Percentiles rank a stretch among this genome's conserved stretches.
Conservation (phyloP, 2,113 vertebrate genomes). For the Oenanthe oenanthe region DNA sequence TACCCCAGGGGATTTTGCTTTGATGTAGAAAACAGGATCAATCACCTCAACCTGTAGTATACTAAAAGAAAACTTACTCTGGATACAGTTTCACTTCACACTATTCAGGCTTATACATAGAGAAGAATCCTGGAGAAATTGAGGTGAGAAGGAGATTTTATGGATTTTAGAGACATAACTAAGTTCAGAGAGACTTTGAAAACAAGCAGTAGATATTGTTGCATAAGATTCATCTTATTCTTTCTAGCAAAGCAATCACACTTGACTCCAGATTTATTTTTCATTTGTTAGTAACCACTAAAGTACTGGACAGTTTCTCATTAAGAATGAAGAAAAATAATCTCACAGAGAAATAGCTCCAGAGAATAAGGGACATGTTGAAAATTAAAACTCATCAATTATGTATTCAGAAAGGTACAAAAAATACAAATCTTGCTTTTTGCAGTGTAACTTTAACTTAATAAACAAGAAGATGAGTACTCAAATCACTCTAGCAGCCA, state of each 20-base stretch:
- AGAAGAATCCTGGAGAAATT: neutral
- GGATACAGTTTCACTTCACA: neutral
- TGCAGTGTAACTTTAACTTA: neutral
- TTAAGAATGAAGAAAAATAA: neutral
- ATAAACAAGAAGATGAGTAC: neutral
- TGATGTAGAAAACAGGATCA: neutral
- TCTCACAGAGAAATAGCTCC: neutral
- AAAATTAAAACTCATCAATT: neutral
- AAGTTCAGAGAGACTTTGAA: neutral
- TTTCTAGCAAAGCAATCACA: neutral
- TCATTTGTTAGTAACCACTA: neutral
- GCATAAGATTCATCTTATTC: neutral
- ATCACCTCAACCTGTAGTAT: neutral
- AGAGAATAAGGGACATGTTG: neutral
- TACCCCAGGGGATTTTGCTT: neutral
- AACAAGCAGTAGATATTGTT: neutral
- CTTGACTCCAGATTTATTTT: neutral
- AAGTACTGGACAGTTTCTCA: neutral
- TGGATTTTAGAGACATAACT: neutral
- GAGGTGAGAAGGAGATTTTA: neutral
- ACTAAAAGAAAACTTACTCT: neutral
- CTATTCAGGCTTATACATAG: neutral
- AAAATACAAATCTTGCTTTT: neutral
- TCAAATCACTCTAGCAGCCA: neutral
- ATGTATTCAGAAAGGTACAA: neutral